Evolutionary conservation across 2,113 vertebrate species (phyloP).

Genomic region (Eublepharis macularius): DNA sequence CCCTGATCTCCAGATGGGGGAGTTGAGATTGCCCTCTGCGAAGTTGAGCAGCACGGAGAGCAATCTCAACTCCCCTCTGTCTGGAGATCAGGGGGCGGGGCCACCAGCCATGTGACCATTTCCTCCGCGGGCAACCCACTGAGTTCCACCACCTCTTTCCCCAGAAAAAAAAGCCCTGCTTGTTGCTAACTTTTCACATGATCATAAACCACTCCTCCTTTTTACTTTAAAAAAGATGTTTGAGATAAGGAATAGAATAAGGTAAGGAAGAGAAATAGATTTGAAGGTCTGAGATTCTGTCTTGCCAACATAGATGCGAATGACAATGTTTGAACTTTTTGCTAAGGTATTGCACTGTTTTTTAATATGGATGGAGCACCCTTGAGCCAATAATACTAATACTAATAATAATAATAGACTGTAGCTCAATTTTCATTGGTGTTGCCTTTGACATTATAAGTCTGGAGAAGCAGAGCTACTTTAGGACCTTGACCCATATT

Average conservation of each 20-base stretch:
- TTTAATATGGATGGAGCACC: conserved; percentile 43
- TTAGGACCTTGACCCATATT: conserved; percentile 64
- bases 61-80: too few species aligned
- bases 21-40: too few species aligned
- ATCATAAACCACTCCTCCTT: not conserved
- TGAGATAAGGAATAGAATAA: conserved; percentile 16
- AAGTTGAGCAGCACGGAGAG: too few species aligned
- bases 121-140: too few species aligned
- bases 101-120: too few species aligned
- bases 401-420: conserved; percentile 41
- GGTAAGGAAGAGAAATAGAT: conserved; percentile 27
- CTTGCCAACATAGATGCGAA: conserved; percentile 47
- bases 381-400: conserved; percentile 27
- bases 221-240: conserved; percentile 1
- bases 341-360: conserved; percentile 52
- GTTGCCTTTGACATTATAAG: conserved; percentile 57
- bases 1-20: too few species aligned
- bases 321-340: conserved; percentile 50
- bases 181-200: not conserved
- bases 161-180: too few species aligned
- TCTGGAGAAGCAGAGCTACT: conserved; percentile 57
- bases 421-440: conserved; percentile 48
- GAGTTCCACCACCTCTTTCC: too few species aligned
- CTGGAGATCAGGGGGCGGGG: too few species aligned
- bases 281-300: conserved; percentile 27